phyloP scores from a whole-genome alignment of 2,797 vertebrate genomes.

The Gouania willdenowi region DNA sequence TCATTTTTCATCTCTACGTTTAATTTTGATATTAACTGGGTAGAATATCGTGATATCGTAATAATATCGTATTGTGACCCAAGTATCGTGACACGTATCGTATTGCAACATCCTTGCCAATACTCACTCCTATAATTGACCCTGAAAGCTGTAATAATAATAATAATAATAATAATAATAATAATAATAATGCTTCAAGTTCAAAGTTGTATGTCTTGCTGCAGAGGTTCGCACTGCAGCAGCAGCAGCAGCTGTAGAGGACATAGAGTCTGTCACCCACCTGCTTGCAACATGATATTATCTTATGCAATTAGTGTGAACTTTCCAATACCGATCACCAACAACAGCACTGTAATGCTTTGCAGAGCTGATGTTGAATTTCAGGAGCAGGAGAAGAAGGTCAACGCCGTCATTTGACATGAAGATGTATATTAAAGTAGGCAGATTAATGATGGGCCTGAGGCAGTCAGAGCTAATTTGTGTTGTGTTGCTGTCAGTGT shows the following conservation, averaged over 20 bases:
- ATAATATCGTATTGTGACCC: too few relatives aligned
- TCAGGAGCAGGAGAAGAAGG: not conserved
- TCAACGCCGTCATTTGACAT: not conserved
- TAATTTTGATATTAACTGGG: too few relatives aligned
- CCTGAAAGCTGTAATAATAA: slow-evolving; percentile 65
- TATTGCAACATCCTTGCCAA: too few relatives aligned
- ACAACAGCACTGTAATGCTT: not conserved
- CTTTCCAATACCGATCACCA: slow-evolving; percentile 16
- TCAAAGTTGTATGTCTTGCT: too few relatives aligned
- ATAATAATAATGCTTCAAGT: too few relatives aligned
- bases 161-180: too few relatives aligned
- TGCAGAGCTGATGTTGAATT: not conserved
- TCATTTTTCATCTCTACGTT: too few relatives aligned
- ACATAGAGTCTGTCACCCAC: slow-evolving; percentile 28
- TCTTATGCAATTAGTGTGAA: slow-evolving; percentile 30
- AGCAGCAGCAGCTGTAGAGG: slow-evolving; percentile 17
- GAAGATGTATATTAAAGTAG: slow-evolving; percentile 3
- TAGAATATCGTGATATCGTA: too few relatives aligned
- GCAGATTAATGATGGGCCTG: slow-evolving; percentile 18
- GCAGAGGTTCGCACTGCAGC: slow-evolving; percentile 17
- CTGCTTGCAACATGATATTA: slow-evolving; percentile 38
- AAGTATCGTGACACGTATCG: too few relatives aligned
- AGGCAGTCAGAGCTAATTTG: slow-evolving; percentile 15
- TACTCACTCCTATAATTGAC: too few relatives aligned
- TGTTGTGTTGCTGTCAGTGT: not conserved